Evolutionary conservation across 2,888 invertebrate genomes (phyloP), one percentile per base, ranked within the genome.

Genomic region (Acronicta alni): DNA sequence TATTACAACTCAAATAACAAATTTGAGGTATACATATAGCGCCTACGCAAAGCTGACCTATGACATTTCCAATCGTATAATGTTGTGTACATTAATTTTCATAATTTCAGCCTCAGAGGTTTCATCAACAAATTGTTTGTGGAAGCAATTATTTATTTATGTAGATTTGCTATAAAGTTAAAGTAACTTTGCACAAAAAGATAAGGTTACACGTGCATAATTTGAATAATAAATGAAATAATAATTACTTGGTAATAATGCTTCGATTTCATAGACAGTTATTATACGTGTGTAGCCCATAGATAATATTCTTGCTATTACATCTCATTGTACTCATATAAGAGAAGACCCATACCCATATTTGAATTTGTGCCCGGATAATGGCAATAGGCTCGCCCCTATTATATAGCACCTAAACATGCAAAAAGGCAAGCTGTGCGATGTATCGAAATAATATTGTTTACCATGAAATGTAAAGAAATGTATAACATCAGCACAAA

Each of bases 41-140:
- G n/a, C 41, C 41, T 12, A 41, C 41, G 41, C 3, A 4, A 48
- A 39, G 49, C 32, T 69, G 47, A 63, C 35, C 45, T 54, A 14
- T 49, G 55, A 35, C 49, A 63, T 70, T 66, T 69, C 6, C 15
- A 42, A 47, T 17, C 43, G 42, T 47, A 45, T 14, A 15, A 45
- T 30, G 20, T 52, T 30, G n/a, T 48, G 16, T n/a, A 38, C 15
- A 47, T 46, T 9, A 23, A 42, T 49, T 69, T 54, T 46, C 45
- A 35, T 30, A 38, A 35, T 26, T 17, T 30, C 18, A 3, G 15
- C 12, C 1, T 35, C 15, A 69, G 63, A 42, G 54, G 47, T 45
- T 38, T 9, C 3, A 51, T 18, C 17, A 43, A 60, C 30, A 61
- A 30, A 16, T 32, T 44, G 32, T 42, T 46, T 49, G 16, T 49